Evolutionary conservation across 2,797 vertebrate genomes (phyloP).

Genomic region (Acipenser ruthenus): DNA sequence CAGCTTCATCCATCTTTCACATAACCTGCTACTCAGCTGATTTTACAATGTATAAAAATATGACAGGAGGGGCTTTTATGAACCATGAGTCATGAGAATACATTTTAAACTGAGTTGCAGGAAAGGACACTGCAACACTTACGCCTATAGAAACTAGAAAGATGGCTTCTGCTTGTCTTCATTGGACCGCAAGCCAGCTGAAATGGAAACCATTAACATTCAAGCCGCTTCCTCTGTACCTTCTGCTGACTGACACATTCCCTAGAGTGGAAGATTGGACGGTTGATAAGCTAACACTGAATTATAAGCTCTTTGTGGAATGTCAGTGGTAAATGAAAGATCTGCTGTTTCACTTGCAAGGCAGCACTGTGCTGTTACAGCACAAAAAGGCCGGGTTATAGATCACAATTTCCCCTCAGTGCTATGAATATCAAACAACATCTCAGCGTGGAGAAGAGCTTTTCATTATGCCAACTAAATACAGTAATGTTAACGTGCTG

Average conservation of each 20-base stretch:
- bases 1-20: background rate
- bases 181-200: constrained; percentile 62
- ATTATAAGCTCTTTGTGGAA: constrained; percentile 66
- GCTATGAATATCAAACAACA: constrained; percentile 39
- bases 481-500: background rate
- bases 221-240: constrained; percentile 48
- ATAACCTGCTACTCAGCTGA: background rate
- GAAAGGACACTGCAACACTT: background rate
- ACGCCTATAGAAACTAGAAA: constrained; percentile 1
- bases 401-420: constrained; percentile 44
- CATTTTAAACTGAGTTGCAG: background rate
- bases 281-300: constrained; percentile 66
- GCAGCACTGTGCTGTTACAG: constrained; percentile 39
- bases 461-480: constrained; percentile 6
- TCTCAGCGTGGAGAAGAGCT: background rate
- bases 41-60: background rate
- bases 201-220: constrained; percentile 62
- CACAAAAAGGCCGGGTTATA: constrained; percentile 41
- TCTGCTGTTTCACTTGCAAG: constrained; percentile 60
- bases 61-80: background rate
- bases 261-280: constrained; percentile 60
- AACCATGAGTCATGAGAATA: background rate
- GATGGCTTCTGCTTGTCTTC: constrained; percentile 62
- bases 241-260: constrained; percentile 67
- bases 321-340: constrained; percentile 58